These are phyloP conservation scores for Drosophila eugracilis DNA, from an alignment of 1,140 invertebrate species.

Conservation along the genomic window DNA sequence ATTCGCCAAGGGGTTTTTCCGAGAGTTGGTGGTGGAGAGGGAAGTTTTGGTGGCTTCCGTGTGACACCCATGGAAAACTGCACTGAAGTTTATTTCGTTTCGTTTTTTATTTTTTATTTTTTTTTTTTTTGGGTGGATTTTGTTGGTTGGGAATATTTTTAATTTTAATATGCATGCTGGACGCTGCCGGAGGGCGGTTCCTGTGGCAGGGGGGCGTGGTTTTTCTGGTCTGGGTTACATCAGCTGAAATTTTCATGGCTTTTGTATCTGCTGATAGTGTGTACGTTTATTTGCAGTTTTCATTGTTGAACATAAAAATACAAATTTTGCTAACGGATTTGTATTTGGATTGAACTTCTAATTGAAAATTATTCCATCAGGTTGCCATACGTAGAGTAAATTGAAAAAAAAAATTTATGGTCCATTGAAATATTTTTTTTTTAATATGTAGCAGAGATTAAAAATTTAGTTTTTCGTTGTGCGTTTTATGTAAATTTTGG, in stretches of 20 bases:
- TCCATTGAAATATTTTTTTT: neutral
- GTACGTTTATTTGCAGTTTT: neutral
- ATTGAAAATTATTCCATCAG: conserved; percentile 23
- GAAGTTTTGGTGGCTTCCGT: conserved; percentile 25
- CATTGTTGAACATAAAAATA: conserved; percentile 20
- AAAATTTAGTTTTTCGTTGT: neutral
- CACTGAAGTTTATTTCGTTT: conserved; percentile 37
- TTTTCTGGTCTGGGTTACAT: conserved; percentile 36
- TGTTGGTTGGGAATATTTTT: conserved; percentile 46
- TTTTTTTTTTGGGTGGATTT: conserved; percentile 6
- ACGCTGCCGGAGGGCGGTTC: conserved; percentile 25
- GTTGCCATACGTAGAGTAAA: neutral
- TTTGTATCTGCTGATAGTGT: conserved; percentile 21
- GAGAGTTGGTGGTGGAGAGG: neutral
- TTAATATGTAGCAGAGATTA: neutral
- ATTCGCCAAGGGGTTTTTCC: conserved; percentile 13
- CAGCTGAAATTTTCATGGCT: conserved; percentile 35
- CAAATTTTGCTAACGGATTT: conserved; percentile 16
- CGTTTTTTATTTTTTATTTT: conserved; percentile 4
- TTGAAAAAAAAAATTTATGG: conserved; percentile 8
- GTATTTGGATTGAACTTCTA: conserved; percentile 9
- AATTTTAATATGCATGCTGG: conserved; percentile 59
- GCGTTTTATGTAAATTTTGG: too few species aligned
- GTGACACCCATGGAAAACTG: conserved; percentile 50
- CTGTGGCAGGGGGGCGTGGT: conserved; percentile 14